Evolutionary conservation across 2,113 vertebrate genomes (phyloP).

Genomic region (Piaya cayana): DNA sequence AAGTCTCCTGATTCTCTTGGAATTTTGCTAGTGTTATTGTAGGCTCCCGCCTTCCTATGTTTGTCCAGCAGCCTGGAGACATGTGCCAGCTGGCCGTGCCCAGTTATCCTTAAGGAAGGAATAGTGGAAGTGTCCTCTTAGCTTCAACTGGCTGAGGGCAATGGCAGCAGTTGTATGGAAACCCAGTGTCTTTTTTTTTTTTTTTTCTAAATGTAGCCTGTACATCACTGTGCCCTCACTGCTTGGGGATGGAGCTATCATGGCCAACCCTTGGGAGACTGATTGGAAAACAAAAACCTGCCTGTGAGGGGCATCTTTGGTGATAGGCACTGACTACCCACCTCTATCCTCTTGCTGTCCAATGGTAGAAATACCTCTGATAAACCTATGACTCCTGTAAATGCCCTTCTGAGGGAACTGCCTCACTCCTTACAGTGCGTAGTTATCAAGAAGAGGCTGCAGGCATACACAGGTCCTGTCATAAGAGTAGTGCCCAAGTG

Average conservation of each 20-base stretch:
- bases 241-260: rapidly evolving
- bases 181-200: neutral
- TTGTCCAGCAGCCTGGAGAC: neutral
- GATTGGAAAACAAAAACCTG: neutral
- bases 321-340: neutral
- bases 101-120: neutral
- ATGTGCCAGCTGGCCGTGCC: neutral
- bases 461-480: neutral
- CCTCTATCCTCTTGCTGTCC: neutral
- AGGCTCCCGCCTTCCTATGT: neutral
- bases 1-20: neutral
- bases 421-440: neutral
- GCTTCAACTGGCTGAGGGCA: neutral
- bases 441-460: neutral
- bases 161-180: neutral
- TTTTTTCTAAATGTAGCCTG: neutral
- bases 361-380: neutral
- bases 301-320: neutral
- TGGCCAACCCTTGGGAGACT: neutral
- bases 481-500: neutral
- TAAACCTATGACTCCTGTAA: neutral
- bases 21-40: neutral
- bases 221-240: neutral
- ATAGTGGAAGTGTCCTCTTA: neutral
- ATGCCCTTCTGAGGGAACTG: neutral